phyloP scores from a whole-genome alignment of 2,888 invertebrate species.

The Nymphalis c-album region DNA sequence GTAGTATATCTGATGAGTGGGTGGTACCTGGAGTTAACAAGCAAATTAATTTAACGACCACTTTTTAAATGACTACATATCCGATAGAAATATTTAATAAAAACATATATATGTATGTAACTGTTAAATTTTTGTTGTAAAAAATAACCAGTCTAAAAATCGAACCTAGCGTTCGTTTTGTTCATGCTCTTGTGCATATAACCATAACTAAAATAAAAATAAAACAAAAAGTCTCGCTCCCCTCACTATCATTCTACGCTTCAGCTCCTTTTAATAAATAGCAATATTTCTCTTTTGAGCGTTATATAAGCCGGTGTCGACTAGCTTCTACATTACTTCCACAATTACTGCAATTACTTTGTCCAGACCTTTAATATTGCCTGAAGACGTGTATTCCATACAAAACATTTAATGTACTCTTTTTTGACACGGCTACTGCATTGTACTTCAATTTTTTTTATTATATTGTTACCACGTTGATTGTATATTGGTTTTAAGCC shows the following conservation, averaged over 20 bases:
- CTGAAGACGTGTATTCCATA: not conserved
- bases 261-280: constrained; percentile 64
- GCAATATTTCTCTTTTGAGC: constrained; percentile 57
- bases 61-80: no score
- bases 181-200: not conserved
- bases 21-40: no score
- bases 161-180: no score
- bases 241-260: constrained; percentile 41
- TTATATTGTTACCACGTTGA: not conserved
- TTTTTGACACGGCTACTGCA: not conserved
- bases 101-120: no score
- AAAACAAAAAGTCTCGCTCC: constrained; percentile 18
- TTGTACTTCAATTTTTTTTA: not conserved
- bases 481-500: no score
- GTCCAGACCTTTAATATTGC: constrained; percentile 17
- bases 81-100: no score
- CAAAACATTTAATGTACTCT: not conserved
- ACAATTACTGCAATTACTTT: constrained; percentile 55
- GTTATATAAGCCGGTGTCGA: constrained; percentile 51
- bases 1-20: no score
- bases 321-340: constrained; percentile 55
- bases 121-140: no score
- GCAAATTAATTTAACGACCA: no score
- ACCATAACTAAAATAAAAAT: not conserved
- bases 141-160: no score